phyloP scores from a whole-genome alignment of 2,888 invertebrate genomes.

The Lithophane ornitopus region DNA sequence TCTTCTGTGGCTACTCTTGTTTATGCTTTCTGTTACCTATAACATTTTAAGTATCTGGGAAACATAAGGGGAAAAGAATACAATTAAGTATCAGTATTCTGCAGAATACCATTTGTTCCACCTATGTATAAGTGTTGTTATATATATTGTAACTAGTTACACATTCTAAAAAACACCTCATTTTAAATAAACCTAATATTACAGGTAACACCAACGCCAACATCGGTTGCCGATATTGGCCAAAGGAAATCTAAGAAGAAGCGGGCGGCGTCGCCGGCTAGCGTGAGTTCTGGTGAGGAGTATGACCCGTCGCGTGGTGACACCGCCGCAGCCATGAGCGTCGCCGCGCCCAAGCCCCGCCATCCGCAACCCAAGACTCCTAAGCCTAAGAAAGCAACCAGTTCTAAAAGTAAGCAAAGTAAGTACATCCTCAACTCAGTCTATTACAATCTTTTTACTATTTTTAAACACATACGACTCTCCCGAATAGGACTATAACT shows the following conservation, averaged over 20 bases:
- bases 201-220: slow-evolving; percentile 79
- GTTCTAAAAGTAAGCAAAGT: slow-evolving; percentile 81
- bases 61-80: not conserved
- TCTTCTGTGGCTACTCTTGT: not conserved
- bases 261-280: slow-evolving; percentile 83
- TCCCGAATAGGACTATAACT: not conserved
- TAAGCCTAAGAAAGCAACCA: slow-evolving; percentile 81
- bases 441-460: not conserved
- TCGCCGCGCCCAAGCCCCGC: slow-evolving; percentile 85
- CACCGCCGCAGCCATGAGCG: slow-evolving; percentile 83
- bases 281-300: slow-evolving; percentile 88
- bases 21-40: not conserved
- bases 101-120: not conserved
- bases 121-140: not conserved
- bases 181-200: slow-evolving; percentile 25
- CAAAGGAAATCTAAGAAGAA: slow-evolving; percentile 88
- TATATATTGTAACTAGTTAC: slow-evolving; percentile 15
- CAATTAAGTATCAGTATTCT: not conserved
- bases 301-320: slow-evolving; percentile 86
- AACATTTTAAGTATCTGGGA: not conserved
- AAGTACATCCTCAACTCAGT: slow-evolving; percentile 18
- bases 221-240: slow-evolving; percentile 83
- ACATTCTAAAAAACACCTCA: not conserved
- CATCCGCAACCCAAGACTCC: slow-evolving; percentile 76
- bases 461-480: not conserved